Evolutionary conservation across 92 coral and sea anemone species (phyloP).

Genomic region (Bergia puertoricense): DNA sequence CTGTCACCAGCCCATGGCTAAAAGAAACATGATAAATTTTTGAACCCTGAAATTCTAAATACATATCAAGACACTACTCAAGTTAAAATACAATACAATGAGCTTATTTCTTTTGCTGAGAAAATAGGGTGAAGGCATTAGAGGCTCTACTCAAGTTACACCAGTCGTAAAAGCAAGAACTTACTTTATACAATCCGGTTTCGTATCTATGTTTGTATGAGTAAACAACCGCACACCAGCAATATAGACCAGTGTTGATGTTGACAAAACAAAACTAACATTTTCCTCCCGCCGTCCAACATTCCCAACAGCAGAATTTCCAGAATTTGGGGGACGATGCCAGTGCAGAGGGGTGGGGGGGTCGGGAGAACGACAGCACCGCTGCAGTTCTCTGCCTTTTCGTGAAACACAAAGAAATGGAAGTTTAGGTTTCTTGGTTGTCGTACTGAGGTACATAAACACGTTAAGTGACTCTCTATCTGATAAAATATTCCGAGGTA

Average conservation of each 20-base stretch:
- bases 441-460: constrained; percentile 55
- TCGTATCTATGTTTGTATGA: constrained; percentile 31
- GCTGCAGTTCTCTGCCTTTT: constrained; percentile 58
- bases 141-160: no score
- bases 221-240: constrained; percentile 66
- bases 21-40: no score
- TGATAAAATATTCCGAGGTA: constrained; percentile 59
- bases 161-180: not conserved
- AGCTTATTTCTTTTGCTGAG: no score
- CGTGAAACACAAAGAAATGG: constrained; percentile 57
- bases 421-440: constrained; percentile 46
- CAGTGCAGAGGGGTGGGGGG: constrained; percentile 67
- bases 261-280: constrained; percentile 50
- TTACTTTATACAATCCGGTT: constrained; percentile 36
- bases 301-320: constrained; percentile 30
- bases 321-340: constrained; percentile 65
- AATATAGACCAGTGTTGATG: constrained; percentile 60
- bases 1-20: no score
- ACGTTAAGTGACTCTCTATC: constrained; percentile 67
- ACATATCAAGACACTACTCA: no score
- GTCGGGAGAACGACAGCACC: constrained; percentile 59
- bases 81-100: no score
- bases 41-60: no score
- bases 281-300: constrained; percentile 63
- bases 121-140: no score